Base-by-base conservation (phyloP, 2,888 invertebrate species). In the Drosophila mimetica region DNA sequence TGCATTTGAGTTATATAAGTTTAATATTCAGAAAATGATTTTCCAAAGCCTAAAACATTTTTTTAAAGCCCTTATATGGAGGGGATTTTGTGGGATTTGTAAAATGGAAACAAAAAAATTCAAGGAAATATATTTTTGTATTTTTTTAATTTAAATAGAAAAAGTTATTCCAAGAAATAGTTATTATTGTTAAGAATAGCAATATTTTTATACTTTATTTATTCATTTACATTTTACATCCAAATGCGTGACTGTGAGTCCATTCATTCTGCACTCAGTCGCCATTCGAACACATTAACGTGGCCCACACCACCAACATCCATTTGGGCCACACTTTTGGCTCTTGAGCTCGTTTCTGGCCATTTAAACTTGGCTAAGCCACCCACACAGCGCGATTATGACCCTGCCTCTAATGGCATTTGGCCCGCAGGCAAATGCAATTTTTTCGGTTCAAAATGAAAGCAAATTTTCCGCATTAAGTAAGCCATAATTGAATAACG, bases 401-500 rank as follows among this genome's bases (percentile, higher is more conserved):
- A 32, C 47, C 41, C 32, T 25, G 53, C 52, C 51, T 53, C 58
- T 75, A 71, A 77, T 71, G 77, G 36, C 63, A 66, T 69, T 71
- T 74, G 61, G 67, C 47, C 60, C 58, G 48, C 64, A 61, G 77
- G 67, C 75, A 74, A 75, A 80, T 77, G 78, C 75, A 71, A 63
- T 67, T 77, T 66, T 63, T 60, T 71, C 42, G 63, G 48, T 47
- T 46, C 52, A 37, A 71, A 70, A 79, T 70, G 60, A 74, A 79
- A 71, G 67, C 76, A 69, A 85, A 80, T 71, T 79, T 80, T 65
- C 71, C 64, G 74, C 76, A 76, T 85, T 85, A 80, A 79, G 58
- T 82, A 48, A 71, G 83, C 86, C 71, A 79, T 79, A 85, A 85
- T 80, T 80, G 86, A 82, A 82, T 85, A 77, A 82, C 69, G 61